Evolutionary conservation across 2,888 invertebrate genomes (phyloP), one percentile per base, ranked within the genome.

Genomic region (Stenchaetothrips biformis): DNA sequence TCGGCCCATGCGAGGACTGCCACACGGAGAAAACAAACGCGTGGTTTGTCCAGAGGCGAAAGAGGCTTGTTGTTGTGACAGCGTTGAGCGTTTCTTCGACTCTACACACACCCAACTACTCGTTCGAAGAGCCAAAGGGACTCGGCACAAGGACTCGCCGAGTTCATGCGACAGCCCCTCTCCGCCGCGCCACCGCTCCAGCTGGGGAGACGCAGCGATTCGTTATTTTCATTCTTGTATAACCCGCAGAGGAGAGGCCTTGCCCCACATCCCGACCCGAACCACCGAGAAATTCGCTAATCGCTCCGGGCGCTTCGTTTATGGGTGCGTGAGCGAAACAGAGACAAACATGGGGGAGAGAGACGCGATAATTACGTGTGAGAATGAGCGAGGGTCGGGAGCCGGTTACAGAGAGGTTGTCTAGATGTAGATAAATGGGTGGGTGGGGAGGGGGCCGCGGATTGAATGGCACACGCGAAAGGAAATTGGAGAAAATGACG

Each of bases 291-390:
- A 48, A 78, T 49, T 48, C 48, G 49, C 48, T 48, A 78, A 74
- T 74, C 67, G 67, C 67, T 74, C 21, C 67, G 67, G 67, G 67
- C 67, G 67, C 67, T 74, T 74, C 67, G 67, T 74, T 74, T 74
- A 74, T 21, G 67, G 67, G 67, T 21, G 21, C 25, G 78, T 78
- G 48, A 48, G 59, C 49, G 48, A 80, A 77, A 80, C 62, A 77
- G 62, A 80, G 53, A 80, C 78, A 80, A 80, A 79, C 47, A 78
- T 48, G 77, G 79, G 67, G 37, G 74, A 80, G 79, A 80, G 48
- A 80, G 79, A 81, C 47, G 79, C 77, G 59, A 81, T 37, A 37
- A 53, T 53, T 53, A 53, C 53, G 53, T 53, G 53, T 18, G 53
- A 53, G 53, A 53, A 4, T 18, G 16, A 53, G 53, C 53, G 53